Conservation (phyloP, 2,888 invertebrate species). For the Zaprionus bogoriensis region DNA sequence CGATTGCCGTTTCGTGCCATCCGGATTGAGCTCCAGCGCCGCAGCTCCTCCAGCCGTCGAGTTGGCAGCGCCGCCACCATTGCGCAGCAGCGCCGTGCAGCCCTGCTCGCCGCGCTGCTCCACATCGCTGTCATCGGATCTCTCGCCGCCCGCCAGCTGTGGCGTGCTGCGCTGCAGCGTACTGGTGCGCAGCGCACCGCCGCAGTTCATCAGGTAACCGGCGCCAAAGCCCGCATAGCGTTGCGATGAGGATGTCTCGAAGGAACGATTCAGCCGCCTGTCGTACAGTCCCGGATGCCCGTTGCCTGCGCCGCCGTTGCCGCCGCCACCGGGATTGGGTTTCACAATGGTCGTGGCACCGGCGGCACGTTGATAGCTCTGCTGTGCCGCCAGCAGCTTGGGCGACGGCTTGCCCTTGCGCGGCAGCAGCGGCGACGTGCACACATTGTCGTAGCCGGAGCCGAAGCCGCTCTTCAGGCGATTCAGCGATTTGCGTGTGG, state of each 20-base stretch:
- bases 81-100: slow-evolving; percentile 41
- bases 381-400: slow-evolving; percentile 55
- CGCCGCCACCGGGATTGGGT: slow-evolving; percentile 55
- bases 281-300: slow-evolving; percentile 82
- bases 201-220: slow-evolving; percentile 76
- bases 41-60: not conserved
- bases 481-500: slow-evolving; percentile 80
- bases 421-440: slow-evolving; percentile 81
- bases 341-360: slow-evolving; percentile 60
- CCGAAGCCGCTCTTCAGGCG: slow-evolving; percentile 82
- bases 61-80: slow-evolving; percentile 35
- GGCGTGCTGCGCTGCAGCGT: slow-evolving; percentile 82
- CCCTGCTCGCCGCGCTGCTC: slow-evolving; percentile 49
- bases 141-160: slow-evolving; percentile 72
- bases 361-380: slow-evolving; percentile 40
- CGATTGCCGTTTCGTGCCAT: slow-evolving; percentile 78
- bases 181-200: slow-evolving; percentile 72
- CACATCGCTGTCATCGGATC: slow-evolving; percentile 71
- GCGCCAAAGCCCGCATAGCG: slow-evolving; percentile 79
- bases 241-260: slow-evolving; percentile 80
- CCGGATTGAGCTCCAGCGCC: slow-evolving; percentile 61
- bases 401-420: slow-evolving; percentile 80
- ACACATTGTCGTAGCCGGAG: slow-evolving; percentile 82
- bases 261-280: slow-evolving; percentile 82
- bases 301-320: slow-evolving; percentile 28